Conservation (phyloP, 1,140 invertebrate species). For the Bombus affinis region DNA sequence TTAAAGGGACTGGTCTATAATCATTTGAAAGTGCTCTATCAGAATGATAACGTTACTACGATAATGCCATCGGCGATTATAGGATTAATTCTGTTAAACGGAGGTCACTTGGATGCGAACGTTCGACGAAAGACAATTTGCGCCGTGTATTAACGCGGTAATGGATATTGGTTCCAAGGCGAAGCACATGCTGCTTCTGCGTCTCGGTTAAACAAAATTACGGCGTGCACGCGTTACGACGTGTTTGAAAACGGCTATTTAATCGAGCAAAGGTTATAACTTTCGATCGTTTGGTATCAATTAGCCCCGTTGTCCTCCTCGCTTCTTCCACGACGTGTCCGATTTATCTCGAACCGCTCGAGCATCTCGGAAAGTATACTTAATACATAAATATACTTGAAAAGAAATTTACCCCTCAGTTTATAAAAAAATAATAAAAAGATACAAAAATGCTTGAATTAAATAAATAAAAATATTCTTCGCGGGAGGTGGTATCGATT, state of each 20-base stretch:
- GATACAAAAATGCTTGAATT: too few species aligned
- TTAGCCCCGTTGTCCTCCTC: too few species aligned
- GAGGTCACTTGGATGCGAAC: slow-evolving; percentile 11
- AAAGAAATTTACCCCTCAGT: too few species aligned
- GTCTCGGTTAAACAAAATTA: background rate
- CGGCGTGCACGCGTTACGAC: background rate
- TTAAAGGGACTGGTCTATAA: slow-evolving; percentile 19
- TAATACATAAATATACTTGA: too few species aligned
- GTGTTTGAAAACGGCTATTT: background rate
- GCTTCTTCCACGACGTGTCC: too few species aligned
- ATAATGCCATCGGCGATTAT: slow-evolving; percentile 35
- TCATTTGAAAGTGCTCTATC: slow-evolving; percentile 14
- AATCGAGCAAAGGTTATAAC: too few species aligned
- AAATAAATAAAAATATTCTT: too few species aligned
- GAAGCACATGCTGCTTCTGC: background rate
- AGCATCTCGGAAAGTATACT: too few species aligned
- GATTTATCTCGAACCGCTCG: too few species aligned
- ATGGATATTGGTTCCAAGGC: slow-evolving; percentile 16
- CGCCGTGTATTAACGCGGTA: slow-evolving; percentile 19
- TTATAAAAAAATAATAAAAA: too few species aligned
- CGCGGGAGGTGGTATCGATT: too few species aligned
- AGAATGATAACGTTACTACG: slow-evolving; percentile 22
- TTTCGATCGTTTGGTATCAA: too few species aligned
- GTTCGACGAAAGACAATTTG: slow-evolving; percentile 20
- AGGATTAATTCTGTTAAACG: slow-evolving; percentile 28